Percentiles rank a stretch among this genome's conserved stretches.
Evolutionary conservation across 2,888 invertebrate species (phyloP).

Genomic region (Platerodrilus igneus): DNA sequence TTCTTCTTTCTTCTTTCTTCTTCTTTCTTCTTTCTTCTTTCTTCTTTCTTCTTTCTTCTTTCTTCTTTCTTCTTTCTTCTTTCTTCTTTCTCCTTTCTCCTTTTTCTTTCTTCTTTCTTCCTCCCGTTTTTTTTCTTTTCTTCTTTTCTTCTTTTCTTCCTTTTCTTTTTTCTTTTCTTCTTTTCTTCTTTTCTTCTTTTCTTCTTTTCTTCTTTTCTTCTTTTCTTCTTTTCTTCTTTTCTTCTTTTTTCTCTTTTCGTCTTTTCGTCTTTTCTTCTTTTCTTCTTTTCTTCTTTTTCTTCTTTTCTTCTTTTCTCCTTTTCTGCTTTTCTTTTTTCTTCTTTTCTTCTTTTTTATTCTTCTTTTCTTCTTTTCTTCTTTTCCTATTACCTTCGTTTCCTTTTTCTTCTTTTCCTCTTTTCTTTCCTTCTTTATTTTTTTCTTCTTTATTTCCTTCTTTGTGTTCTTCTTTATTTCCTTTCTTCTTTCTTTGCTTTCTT

Average conservation of each 20-base stretch:
- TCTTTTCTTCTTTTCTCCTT: constrained; percentile 23
- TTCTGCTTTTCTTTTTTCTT: constrained; percentile 32
- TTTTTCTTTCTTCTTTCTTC: too few relatives aligned
- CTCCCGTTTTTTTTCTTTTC: constrained; percentile 27
- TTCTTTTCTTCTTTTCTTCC: constrained; percentile 27
- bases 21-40: constrained; percentile 32
- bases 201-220: too few relatives aligned
- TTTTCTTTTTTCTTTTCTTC: too few relatives aligned
- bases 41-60: too few relatives aligned
- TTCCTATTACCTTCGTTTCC: constrained; percentile 25
- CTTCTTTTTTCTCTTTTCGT: too few relatives aligned
- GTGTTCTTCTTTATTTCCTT: constrained; percentile 32
- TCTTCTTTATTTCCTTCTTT: constrained; percentile 26
- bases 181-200: too few relatives aligned
- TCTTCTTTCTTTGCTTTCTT: constrained; percentile 21
- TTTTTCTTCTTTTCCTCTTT: constrained; percentile 27
- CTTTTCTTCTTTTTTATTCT: constrained; percentile 16
- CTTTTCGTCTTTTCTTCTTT: constrained; percentile 23
- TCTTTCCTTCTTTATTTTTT: constrained; percentile 29
- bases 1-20: constrained; percentile 39
- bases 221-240: constrained; percentile 36
- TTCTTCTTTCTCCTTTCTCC: too few relatives aligned
- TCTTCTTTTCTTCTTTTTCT: constrained; percentile 18
- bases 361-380: constrained; percentile 31
- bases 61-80: constrained; percentile 26